phyloP scores from a whole-genome alignment of 2,113 vertebrate genomes.

The Clarias magur region DNA sequence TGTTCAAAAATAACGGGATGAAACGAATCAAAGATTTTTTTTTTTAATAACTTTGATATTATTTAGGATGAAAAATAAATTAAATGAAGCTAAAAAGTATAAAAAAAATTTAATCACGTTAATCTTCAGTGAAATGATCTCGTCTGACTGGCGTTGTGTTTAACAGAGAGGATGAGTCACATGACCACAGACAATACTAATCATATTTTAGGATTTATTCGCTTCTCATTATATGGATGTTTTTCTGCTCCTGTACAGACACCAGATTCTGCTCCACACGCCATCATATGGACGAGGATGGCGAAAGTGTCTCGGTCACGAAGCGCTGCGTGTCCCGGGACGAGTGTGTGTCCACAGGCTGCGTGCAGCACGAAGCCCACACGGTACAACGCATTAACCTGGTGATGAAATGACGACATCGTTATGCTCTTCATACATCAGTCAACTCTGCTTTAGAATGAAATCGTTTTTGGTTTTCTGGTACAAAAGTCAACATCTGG shows the following conservation, averaged over 20 bases:
- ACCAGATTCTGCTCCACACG: conserved; percentile 83
- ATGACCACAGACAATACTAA: not conserved
- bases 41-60: not conserved
- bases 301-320: conserved; percentile 84
- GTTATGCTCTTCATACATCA: not conserved
- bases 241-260: conserved; percentile 62
- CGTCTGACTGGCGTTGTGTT: not conserved
- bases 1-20: too few relatives aligned
- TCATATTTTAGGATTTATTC: not conserved
- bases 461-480: not conserved
- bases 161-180: not conserved
- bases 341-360: conserved; percentile 80
- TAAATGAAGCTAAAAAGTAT: not conserved
- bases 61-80: not conserved
- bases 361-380: conserved; percentile 70
- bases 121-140: not conserved
- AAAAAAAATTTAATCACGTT: not conserved
- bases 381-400: conserved; percentile 67
- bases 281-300: conserved; percentile 79
- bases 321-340: conserved; percentile 81
- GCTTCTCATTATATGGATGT: not conserved
- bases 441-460: not conserved
- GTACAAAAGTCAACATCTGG: not conserved
- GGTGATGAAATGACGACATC: not conserved
- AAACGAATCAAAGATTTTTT: too few relatives aligned